Percentiles rank a stretch among this genome's conserved stretches.
Conservation (phyloP, 64 coral and sea anemone species). For the Montipora foliosa region DNA sequence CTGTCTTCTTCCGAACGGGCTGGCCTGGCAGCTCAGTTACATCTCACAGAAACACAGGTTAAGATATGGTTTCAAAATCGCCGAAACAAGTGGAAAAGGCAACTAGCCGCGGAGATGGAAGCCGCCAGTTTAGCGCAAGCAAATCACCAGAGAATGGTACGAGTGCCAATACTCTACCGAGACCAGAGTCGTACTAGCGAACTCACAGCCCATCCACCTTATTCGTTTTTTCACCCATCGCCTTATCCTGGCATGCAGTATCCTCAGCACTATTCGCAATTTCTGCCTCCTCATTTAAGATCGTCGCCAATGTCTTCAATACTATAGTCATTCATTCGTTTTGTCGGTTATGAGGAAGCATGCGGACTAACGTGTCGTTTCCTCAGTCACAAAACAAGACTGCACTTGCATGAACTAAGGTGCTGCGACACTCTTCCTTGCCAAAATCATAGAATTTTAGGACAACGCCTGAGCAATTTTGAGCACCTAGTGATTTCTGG, state of each 20-base stretch:
- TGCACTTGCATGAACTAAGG: not conserved
- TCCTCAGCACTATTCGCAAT: slow-evolving; percentile 80
- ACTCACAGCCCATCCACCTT: slow-evolving; percentile 67
- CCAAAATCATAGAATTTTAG: not conserved
- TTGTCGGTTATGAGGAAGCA: not conserved
- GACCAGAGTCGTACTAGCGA: slow-evolving; percentile 82
- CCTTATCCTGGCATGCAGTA: slow-evolving; percentile 77
- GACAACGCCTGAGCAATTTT: not conserved
- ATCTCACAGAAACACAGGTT: slow-evolving; percentile 95
- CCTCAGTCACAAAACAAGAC: not conserved
- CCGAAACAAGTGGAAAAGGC: slow-evolving; percentile 97
- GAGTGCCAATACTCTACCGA: slow-evolving; percentile 95
- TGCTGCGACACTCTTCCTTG: not conserved
- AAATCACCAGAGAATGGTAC: slow-evolving; percentile 93
- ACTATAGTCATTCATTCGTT: slow-evolving; percentile 31
- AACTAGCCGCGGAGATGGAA: slow-evolving; percentile 98
- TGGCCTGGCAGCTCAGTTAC: slow-evolving; percentile 88
- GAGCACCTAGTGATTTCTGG: not conserved
- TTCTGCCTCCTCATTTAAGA: slow-evolving; percentile 82
- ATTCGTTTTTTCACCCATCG: slow-evolving; percentile 89
- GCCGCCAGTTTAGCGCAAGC: slow-evolving; percentile 94
- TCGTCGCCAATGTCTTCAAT: slow-evolving; percentile 80
- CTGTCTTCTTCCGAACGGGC: slow-evolving; percentile 97
- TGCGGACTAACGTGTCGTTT: not conserved
- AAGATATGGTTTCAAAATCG: slow-evolving; percentile 99